Evolutionary conservation across 2,113 vertebrate genomes (phyloP).

Genomic region (Salvelinus sp.): DNA sequence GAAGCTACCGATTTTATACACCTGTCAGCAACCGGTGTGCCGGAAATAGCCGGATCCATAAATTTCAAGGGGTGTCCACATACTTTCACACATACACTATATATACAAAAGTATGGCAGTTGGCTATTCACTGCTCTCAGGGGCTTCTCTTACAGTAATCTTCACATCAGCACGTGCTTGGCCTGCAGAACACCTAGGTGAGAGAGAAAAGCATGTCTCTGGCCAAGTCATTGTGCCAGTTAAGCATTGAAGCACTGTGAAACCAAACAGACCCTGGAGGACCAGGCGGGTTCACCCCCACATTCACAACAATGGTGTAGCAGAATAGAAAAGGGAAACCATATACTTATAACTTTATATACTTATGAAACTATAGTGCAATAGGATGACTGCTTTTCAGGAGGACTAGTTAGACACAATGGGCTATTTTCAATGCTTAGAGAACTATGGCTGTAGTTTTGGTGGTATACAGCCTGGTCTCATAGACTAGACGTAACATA

Average conservation of each 20-base stretch:
- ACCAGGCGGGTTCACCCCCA: background rate
- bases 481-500: too few relatives aligned
- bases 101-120: slow-evolving; percentile 18
- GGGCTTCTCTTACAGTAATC: slow-evolving; percentile 36
- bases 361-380: slow-evolving; percentile 20
- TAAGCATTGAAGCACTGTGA: slow-evolving; percentile 28
- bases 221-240: slow-evolving; percentile 44
- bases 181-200: slow-evolving; percentile 38
- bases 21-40: too few relatives aligned
- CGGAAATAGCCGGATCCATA: too few relatives aligned
- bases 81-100: too few relatives aligned
- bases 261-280: slow-evolving; percentile 39
- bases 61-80: too few relatives aligned
- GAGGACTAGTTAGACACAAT: background rate
- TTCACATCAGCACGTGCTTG: slow-evolving; percentile 33
- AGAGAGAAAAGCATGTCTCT: background rate
- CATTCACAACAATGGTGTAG: slow-evolving; percentile 11
- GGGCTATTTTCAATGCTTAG: background rate
- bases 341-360: slow-evolving; percentile 15
- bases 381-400: background rate
- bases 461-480: too few relatives aligned
- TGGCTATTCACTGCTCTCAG: slow-evolving; percentile 42
- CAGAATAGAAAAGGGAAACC: slow-evolving; percentile 31
- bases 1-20: too few relatives aligned
- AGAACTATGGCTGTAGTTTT: too few relatives aligned